Evolutionary conservation across 2,797 vertebrate genomes (phyloP).

Genomic region (Protonibea diacanthus): DNA sequence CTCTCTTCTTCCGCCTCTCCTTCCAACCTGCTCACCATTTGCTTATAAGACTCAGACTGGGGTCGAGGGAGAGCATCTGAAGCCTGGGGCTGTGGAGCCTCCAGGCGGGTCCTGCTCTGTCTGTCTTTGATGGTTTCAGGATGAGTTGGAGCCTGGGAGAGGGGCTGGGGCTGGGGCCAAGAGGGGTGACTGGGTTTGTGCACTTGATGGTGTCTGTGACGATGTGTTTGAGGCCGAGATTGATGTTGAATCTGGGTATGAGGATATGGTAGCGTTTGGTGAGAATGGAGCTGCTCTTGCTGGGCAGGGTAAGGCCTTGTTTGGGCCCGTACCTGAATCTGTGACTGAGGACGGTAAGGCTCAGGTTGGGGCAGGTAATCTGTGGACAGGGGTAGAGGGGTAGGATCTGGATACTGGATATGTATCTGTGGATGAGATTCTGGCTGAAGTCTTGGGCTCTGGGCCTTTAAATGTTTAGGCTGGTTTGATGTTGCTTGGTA

Average conservation of each 20-base stretch:
- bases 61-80: conserved; percentile 7
- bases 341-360: conserved; percentile 19
- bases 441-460: conserved; percentile 21
- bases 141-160: background rate
- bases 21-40: background rate
- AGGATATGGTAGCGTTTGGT: background rate
- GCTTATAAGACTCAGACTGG: conserved; percentile 23
- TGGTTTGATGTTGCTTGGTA: conserved; percentile 30
- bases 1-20: conserved; percentile 18
- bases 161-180: background rate
- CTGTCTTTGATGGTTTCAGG: conserved; percentile 25
- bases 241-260: background rate
- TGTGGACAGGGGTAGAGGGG: background rate
- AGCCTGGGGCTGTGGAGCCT: background rate
- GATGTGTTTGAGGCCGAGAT: background rate
- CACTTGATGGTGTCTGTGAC: conserved; percentile 6
- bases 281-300: conserved; percentile 26
- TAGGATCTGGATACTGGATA: conserved; percentile 4
- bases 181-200: background rate
- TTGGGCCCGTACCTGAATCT: conserved; percentile 10
- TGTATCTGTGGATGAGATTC: conserved; percentile 1
- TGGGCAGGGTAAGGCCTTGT: conserved; percentile 8
- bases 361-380: conserved; percentile 6
- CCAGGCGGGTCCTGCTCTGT: conserved; percentile 5
- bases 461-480: conserved; percentile 38